These are phyloP conservation scores for Dreissena polymorpha DNA, from an alignment of 1,140 invertebrate genomes.

Conservation along the genomic window DNA sequence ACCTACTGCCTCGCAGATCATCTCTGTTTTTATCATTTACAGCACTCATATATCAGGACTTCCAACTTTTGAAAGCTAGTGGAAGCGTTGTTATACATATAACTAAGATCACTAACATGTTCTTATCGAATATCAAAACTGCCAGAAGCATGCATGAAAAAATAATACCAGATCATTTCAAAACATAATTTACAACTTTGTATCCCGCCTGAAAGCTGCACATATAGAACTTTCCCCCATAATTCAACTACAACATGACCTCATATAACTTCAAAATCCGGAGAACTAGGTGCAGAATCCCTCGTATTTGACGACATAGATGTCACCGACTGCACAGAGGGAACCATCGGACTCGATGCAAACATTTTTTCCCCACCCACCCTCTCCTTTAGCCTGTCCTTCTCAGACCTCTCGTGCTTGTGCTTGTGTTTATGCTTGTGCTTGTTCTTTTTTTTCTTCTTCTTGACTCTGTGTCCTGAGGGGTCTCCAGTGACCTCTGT, in stretches of 20 bases:
- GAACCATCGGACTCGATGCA: constrained; percentile 49
- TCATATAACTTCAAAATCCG: constrained; percentile 74
- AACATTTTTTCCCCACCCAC: constrained; percentile 54
- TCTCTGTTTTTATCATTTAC: too few relatives aligned
- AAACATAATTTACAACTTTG: too few relatives aligned
- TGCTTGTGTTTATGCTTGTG: constrained; percentile 80
- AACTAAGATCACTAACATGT: too few relatives aligned
- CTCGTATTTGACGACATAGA: constrained; percentile 51
- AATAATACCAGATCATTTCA: too few relatives aligned
- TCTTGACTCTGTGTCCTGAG: constrained; percentile 77
- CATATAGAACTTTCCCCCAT: too few relatives aligned
- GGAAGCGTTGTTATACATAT: too few relatives aligned
- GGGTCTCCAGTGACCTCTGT: background rate
- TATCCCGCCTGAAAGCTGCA: too few relatives aligned
- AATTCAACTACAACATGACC: background rate
- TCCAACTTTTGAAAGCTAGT: too few relatives aligned
- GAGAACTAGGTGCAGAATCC: constrained; percentile 66
- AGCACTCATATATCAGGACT: too few relatives aligned
- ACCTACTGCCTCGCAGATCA: too few relatives aligned
- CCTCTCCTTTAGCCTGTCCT: constrained; percentile 54
- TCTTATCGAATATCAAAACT: too few relatives aligned
- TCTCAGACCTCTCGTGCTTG: constrained; percentile 74
- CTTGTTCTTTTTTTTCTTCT: constrained; percentile 83
- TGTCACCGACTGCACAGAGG: constrained; percentile 40
- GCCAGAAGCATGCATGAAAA: too few relatives aligned